Percentiles rank a stretch among this genome's conserved stretches.
phyloP scores from a whole-genome alignment of 2,113 vertebrate genomes.

The Aplodontia rufa region DNA sequence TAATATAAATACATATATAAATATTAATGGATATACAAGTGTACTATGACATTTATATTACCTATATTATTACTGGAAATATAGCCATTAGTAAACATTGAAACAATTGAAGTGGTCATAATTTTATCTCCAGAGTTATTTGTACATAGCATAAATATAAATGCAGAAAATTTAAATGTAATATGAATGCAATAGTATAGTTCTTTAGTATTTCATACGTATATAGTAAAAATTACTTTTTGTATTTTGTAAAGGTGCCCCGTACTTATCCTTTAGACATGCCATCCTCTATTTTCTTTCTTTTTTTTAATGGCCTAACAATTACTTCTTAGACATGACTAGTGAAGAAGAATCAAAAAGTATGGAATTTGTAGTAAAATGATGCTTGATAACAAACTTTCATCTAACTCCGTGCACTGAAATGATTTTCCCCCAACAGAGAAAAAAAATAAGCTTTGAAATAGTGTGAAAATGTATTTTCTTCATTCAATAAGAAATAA shows the following conservation, averaged over 20 bases:
- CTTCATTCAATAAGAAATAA: background rate
- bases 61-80: background rate
- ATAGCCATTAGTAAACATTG: background rate
- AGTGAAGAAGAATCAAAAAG: background rate
- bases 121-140: background rate
- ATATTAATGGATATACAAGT: too few species aligned
- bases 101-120: background rate
- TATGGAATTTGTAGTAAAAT: background rate
- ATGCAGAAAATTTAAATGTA: background rate
- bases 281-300: background rate
- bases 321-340: background rate
- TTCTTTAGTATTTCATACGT: background rate
- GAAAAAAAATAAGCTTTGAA: background rate
- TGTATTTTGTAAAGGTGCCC: background rate
- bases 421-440: background rate
- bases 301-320: background rate
- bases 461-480: background rate
- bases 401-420: background rate
- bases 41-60: background rate
- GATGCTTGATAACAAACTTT: background rate
- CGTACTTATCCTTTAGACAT: background rate
- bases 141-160: background rate
- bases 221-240: background rate
- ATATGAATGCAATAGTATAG: background rate
- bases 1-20: too few species aligned